Base-by-base conservation (phyloP, 2,113 vertebrate genomes). In the Mus spicilegus region DNA sequence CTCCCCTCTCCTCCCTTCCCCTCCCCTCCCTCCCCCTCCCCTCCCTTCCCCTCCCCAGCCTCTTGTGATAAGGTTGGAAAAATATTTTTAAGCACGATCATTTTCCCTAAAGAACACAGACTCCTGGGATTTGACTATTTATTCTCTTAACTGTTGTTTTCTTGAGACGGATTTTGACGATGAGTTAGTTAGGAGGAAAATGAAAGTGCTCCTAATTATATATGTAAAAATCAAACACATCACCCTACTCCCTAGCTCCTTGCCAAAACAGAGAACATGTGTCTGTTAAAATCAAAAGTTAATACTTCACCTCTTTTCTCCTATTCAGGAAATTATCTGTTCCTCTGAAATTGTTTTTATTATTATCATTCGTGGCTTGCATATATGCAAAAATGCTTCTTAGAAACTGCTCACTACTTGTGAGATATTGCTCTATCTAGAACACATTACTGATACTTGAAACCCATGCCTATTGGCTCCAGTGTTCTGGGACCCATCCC, bases 41-140 rank as follows among this genome's bases (percentile, higher is more conserved):
- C 3, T 8, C 8, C 28, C 30, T 11, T 5, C 65, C 30, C 28
- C 4, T 61, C 17, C 63, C 5, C 24, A 69, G 26, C 73, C 77
- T 75, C 75, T 85, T 94, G 36, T 90, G 75, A 33, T 93, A 73
- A 87, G 82, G 82, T 89, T 54, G 33, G 39, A 42, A 76, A 94
- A 90, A 81, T 91, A 87, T 94, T 82, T 93, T 93, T 70, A 96
- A 94, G 87, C 26, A 65, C 94, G 42, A 95, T 91, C 75, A 69
- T 65, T 93, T 94, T 91, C 87, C 90, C 95, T n/a, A 24, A 93
- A 76, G 78, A 94, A 19, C 22, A 65, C 80, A 84, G 69, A 76
- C 95, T 95, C 91, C 16, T 54, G 92, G 77, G 92, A 42, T 95
- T 97, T 91, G 77, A 61, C 92, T 93, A 87, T 89, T 96, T 97